These are phyloP conservation scores for Megaleporinus macrocephalus DNA, from an alignment of 2,113 vertebrate species.

Conservation along the genomic window DNA sequence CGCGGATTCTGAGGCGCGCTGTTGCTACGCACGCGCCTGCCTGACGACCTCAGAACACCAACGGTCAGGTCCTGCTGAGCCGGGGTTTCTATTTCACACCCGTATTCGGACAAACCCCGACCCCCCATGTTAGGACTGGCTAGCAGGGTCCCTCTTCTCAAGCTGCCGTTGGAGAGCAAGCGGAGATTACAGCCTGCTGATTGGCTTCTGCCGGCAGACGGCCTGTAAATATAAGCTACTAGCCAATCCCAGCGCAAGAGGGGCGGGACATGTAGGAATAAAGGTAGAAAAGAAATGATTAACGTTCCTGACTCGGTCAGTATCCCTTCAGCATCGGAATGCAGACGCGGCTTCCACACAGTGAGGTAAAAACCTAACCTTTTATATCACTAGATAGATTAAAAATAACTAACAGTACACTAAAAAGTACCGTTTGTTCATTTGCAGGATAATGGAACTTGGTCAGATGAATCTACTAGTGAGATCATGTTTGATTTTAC, in stretches of 20 bases:
- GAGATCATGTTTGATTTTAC: conserved; percentile 9
- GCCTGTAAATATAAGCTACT: no score
- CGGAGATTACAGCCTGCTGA: no score
- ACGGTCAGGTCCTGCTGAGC: not conserved
- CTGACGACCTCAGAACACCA: conserved; percentile 24
- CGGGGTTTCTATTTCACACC: not conserved
- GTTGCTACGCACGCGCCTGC: conserved; percentile 23
- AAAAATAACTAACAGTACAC: not conserved
- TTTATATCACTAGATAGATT: not conserved
- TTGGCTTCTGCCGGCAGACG: no score
- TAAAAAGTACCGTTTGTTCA: not conserved
- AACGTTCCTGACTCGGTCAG: not conserved
- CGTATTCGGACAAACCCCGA: not conserved
- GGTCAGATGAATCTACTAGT: not conserved
- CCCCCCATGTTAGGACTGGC: not conserved
- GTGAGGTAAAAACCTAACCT: not conserved
- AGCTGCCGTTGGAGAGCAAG: no score
- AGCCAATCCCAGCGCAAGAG: not conserved
- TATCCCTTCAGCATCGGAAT: not conserved
- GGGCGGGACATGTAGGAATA: not conserved
- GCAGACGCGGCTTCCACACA: not conserved
- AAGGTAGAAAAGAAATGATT: not conserved
- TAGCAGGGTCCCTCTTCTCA: no score
- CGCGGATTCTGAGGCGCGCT: not conserved
- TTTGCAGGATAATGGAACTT: conserved; percentile 11